Evolutionary conservation across 2,888 invertebrate species (phyloP), one percentile per base, ranked within the genome.

Genomic region (Drosophila mulleri): DNA sequence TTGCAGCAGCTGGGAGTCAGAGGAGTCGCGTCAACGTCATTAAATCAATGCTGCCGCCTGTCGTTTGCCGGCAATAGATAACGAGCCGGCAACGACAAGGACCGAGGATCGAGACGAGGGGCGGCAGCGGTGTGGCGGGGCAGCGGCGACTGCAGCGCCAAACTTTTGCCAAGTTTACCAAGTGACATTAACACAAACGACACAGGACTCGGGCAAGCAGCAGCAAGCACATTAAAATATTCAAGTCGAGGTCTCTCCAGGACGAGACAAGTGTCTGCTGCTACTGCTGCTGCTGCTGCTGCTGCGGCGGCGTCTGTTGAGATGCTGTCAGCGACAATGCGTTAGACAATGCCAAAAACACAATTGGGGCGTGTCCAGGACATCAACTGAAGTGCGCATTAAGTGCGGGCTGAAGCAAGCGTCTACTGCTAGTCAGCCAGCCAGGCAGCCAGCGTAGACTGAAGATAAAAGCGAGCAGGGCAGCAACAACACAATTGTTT

Each of bases 1-100:
- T 23, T 14, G 50, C 54, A 60, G 50, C 54, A 60, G 72, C 16
- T 45, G 64, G 64, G 80, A 80, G 78, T 68, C 67, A 80, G 67
- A 69, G 74, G 72, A 72, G 82, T 72, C 84, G 71, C 84, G 75
- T 91, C 90, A 91, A 91, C 82, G 91, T 91, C 91, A 91, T 91
- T 91, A 91, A 91, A 91, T 91, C 91, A 91, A 91, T 91, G 90
- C 87, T 88, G 84, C 89, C 56, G 79, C 75, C 77, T 75, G 75
- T 75, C 77, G 72, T 75, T 78, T 79, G 82, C 85, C 87, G 77
- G 76, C 83, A 64, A 80, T 89, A 89, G 85, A 85, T 89, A 85
- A 89, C 89, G 88, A 88, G 84, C 70, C 79, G 70, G 75, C 64
- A 68, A 73, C 80, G 60, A 72, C 62, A 52, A 60, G 60, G 67